Base-by-base conservation (phyloP, 2,797 vertebrate genomes). In the Sus cebifrons region DNA sequence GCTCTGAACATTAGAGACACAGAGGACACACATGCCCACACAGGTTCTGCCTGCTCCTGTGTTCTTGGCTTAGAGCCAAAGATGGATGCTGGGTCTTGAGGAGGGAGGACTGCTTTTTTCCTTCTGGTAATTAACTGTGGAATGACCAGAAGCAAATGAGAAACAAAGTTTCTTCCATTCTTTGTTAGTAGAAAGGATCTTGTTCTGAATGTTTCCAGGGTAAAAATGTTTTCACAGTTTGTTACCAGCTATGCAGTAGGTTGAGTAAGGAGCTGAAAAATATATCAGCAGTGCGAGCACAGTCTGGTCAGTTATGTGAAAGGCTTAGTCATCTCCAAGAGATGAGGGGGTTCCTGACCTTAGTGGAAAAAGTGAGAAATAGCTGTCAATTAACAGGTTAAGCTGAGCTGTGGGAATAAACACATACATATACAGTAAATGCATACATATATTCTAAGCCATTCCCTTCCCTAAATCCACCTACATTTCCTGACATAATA, bases 311-410 rank as follows among this genome's bases (percentile, higher is more conserved):
- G 36, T 36, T 36, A 4, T 36, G 36, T 36, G 36, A 36, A 36
- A 36, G 36, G 36, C 36, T 36, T 36, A 36, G 36, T 36, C 36
- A 36, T 36, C 36, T 36, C 36, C 4, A 36, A 36, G 36, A 36
- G 36, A 36, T 36, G 36, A 36, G 36, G 36, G 36, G 4, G 36
- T 36, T 36, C 36, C 36, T 36, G 36, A 36, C 36, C 73, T 93
- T 89, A 68, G 40, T 95, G 65, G 79, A 89, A 91, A 95, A 65
- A 86, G 16, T 71, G 29, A 93, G 65, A 94, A 82, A 40, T 68
- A 87, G 64, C 85, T 52, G 6, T 87, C 67, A 75, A 5, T 67
- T 91, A 58, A 58, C 71, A n/a, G 52, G 23, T 84, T 87, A 86
- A 85, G 29, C 52, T 77, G 73, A 77, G 71, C 29, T 89, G 14